Evolutionary conservation across 2,888 invertebrate species (phyloP).

Genomic region (Rhagium mordax): DNA sequence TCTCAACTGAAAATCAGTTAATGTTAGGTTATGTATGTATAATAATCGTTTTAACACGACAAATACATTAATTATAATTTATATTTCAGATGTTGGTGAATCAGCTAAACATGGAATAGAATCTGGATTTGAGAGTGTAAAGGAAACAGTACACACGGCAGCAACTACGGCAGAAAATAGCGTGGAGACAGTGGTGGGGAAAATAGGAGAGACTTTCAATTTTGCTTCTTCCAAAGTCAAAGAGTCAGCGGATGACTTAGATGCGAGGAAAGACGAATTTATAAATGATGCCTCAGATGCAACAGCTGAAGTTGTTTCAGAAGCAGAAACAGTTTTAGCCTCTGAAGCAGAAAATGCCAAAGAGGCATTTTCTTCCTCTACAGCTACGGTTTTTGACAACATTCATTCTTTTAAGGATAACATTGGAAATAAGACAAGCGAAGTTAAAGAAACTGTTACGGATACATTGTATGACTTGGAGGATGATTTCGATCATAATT

Average conservation of each 20-base stretch:
- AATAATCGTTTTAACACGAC: no score
- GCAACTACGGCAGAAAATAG: constrained; percentile 64
- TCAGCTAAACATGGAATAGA: constrained; percentile 62
- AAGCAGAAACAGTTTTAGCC: constrained; percentile 64
- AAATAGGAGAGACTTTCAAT: constrained; percentile 64
- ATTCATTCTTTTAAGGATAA: constrained; percentile 49
- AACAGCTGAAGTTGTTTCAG: constrained; percentile 63
- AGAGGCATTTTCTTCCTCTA: constrained; percentile 42
- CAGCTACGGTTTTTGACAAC: constrained; percentile 52
- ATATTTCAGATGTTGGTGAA: constrained; percentile 62
- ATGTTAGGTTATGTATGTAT: no score
- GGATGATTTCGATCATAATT: constrained; percentile 56
- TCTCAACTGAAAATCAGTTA: no score
- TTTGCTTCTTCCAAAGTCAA: constrained; percentile 57
- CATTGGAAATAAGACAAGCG: constrained; percentile 47
- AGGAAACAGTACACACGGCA: constrained; percentile 63
- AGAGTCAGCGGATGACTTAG: constrained; percentile 54
- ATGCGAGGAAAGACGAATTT: constrained; percentile 57
- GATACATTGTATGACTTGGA: constrained; percentile 59
- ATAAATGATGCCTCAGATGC: constrained; percentile 56
- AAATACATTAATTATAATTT: not conserved
- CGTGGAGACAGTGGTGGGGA: constrained; percentile 62
- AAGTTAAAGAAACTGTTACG: constrained; percentile 53
- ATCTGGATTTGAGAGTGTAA: constrained; percentile 64
- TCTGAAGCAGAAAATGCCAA: constrained; percentile 50